A percentile compares a stretch with the other conserved stretches of the same genome.
phyloP scores from a whole-genome alignment of 2,113 vertebrate genomes.

The Scatophagus argus region DNA sequence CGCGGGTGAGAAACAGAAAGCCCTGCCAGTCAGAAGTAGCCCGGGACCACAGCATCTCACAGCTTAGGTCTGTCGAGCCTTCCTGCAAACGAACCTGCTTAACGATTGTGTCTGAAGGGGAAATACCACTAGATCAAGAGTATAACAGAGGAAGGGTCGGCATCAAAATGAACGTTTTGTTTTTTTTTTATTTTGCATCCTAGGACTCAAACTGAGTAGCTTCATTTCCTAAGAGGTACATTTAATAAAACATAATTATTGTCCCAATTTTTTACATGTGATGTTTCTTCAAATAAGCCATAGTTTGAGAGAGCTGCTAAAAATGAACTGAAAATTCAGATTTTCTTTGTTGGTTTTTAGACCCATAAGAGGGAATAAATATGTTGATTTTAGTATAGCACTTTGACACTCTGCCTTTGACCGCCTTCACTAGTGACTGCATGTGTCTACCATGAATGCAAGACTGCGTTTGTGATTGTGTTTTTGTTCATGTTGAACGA shows the following conservation, averaged over 20 bases:
- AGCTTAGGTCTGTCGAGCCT: constrained; percentile 1
- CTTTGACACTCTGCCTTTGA: constrained; percentile 70
- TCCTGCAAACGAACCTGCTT: constrained; percentile 13
- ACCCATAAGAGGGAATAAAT: not conserved
- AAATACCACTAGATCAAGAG: constrained; percentile 14
- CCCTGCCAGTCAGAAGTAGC: constrained; percentile 30
- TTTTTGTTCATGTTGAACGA: constrained; percentile 84
- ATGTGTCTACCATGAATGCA: constrained; percentile 67
- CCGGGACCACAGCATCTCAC: constrained; percentile 12
- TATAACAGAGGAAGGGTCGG: not conserved
- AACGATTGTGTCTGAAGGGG: constrained; percentile 4
- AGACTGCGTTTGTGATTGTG: constrained; percentile 73
- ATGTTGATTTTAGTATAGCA: constrained; percentile 57
- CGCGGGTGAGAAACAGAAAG: constrained; percentile 36
- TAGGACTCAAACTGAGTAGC: not conserved
- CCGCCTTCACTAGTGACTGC: constrained; percentile 59
- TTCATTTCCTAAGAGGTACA: not conserved
- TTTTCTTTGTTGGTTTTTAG: constrained; percentile 21
- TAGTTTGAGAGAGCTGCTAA: constrained; percentile 6
- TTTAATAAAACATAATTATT: not conserved
- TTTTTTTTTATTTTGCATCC: not conserved
- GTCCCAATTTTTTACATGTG: not conserved
- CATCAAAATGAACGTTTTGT: not conserved
- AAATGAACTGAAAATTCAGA: not conserved
- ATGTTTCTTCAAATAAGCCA: not conserved